A percentile compares a stretch with the other conserved stretches of the same genome.
phyloP scores from a whole-genome alignment of 2,113 vertebrate species.

The Synodontis membranacea region DNA sequence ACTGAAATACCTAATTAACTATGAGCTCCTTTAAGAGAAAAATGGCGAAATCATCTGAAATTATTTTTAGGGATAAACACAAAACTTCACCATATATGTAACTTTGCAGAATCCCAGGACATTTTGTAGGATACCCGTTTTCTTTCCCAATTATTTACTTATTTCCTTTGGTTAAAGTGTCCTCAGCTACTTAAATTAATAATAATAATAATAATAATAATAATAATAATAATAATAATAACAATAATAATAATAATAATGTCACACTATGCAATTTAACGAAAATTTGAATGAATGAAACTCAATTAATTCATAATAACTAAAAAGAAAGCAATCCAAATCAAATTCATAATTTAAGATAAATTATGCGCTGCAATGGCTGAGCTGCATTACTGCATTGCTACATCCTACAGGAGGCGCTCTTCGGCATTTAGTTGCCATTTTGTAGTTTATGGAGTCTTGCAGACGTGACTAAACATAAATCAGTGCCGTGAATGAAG shows the following conservation, averaged over 20 bases:
- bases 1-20: conserved; percentile 63
- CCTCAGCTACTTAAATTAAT: background rate
- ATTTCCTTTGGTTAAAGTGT: background rate
- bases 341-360: background rate
- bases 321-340: background rate
- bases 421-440: background rate
- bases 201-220: background rate
- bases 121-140: no score
- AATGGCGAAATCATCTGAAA: conserved; percentile 15
- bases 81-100: background rate
- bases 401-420: background rate
- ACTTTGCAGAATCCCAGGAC: no score
- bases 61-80: background rate
- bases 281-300: background rate
- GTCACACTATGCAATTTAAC: background rate
- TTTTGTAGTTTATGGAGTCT: background rate
- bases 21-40: conserved; percentile 52
- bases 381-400: background rate
- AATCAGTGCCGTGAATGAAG: background rate
- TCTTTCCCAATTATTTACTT: background rate
- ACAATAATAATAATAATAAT: background rate
- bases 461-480: background rate
- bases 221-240: background rate
- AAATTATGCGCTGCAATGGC: background rate
- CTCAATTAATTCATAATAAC: background rate